These are phyloP conservation scores for Rhabditoides inermis DNA, from an alignment of 2,888 invertebrate species.

Conservation along the genomic window DNA sequence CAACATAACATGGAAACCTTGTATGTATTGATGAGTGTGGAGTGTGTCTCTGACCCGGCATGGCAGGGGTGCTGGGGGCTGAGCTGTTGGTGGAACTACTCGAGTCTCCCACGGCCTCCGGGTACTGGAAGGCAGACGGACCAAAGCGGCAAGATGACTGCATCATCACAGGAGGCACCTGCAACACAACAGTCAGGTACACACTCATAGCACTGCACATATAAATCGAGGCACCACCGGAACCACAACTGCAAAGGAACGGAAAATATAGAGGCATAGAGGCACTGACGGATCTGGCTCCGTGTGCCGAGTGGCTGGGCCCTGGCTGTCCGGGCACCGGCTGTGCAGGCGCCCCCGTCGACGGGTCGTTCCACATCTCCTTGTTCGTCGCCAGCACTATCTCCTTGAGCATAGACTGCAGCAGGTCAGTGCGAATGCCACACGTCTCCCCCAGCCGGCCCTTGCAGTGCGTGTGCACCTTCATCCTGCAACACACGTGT, in stretches of 20 bases:
- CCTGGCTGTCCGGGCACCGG: too few relatives aligned
- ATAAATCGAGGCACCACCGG: too few relatives aligned
- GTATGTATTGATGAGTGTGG: not conserved
- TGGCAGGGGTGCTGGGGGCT: slow-evolving; percentile 45
- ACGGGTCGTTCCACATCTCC: slow-evolving; percentile 32
- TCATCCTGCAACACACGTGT: slow-evolving; percentile 40
- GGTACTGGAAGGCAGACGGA: slow-evolving; percentile 38
- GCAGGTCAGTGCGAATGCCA: slow-evolving; percentile 48
- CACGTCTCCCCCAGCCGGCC: slow-evolving; percentile 46
- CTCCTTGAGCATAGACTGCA: slow-evolving; percentile 36
- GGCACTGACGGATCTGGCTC: too few relatives aligned
- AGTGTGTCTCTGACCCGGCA: slow-evolving; percentile 9
- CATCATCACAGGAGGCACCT: too few relatives aligned
- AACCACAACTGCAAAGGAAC: too few relatives aligned
- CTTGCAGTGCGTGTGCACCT: slow-evolving; percentile 49
- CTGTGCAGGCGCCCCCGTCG: too few relatives aligned
- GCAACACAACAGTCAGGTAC: too few relatives aligned
- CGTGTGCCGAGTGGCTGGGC: too few relatives aligned
- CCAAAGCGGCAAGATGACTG: too few relatives aligned
- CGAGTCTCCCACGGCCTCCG: slow-evolving; percentile 33
- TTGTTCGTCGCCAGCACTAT: slow-evolving; percentile 32
- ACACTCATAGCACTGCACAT: too few relatives aligned
- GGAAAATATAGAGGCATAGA: too few relatives aligned
- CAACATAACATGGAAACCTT: too few relatives aligned
- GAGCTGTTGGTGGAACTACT: slow-evolving; percentile 48